Base-by-base conservation (phyloP, 2,113 vertebrate species). In the Tringa solitaria region DNA sequence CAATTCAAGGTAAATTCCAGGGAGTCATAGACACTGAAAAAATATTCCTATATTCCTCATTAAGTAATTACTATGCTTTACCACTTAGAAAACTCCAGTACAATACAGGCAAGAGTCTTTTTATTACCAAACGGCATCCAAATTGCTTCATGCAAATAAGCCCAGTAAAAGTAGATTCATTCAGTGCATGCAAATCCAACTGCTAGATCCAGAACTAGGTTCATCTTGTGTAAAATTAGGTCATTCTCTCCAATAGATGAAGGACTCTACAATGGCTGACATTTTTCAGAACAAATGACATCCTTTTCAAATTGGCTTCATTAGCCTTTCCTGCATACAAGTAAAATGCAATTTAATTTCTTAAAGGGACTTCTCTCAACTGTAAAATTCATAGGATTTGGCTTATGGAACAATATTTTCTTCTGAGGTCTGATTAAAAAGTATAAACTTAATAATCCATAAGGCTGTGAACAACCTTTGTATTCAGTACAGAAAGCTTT, bases 171-270 rank as follows among this genome's bases (percentile, higher is more conserved):
- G 80, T 21, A 85, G 46, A 59, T 78, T 78, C 85, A 57, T 68
- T 79, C 76, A n/a, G 39, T 33, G 57, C 67, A 95, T 69, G 53
- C 65, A 90, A 93, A 96, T 85, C 75, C 85, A 77, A 67, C 63
- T 73, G 70, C 86, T 72, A 45, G 41, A 88, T 84, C 68, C 82
- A 91, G 76, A 85, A 73, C 33, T 86, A 78, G 73, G 79, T 85
- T 96, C 73, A 95, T 93, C 87, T 76, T 78, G 65, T 92, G 28
- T n/a, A 53, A 96, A 96, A 95, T 92, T 59, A 83, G 83, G 90
- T 89, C 74, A 41, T 77, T 90, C 26, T 69, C 45, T 87, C 85
- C 78, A 81, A 20, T 0, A 87, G 63, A 87, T 89, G 80, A 72
- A 91, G 78, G 70, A 79, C 75, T 63, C 80, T 65, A 84, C 91